phyloP scores from a whole-genome alignment of 2,888 invertebrate species.

The Megamerina dolium region DNA sequence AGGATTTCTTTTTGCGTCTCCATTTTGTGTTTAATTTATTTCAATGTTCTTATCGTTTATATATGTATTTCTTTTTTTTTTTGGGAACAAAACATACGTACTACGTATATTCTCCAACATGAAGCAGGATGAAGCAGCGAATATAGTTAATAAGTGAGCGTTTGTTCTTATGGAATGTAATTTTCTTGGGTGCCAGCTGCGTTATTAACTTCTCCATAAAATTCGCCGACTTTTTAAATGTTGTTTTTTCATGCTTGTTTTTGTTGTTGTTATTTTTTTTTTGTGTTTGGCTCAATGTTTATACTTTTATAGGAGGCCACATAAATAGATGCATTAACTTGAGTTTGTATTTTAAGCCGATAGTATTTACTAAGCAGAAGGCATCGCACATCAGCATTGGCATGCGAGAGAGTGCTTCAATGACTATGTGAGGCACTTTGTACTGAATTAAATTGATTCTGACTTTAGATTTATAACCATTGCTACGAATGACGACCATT shows the following conservation, averaged over 20 bases:
- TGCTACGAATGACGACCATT: slow-evolving; percentile 14
- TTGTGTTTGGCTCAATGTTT: not conserved
- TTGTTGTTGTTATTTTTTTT: not conserved
- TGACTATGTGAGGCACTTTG: not conserved
- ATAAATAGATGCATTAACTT: slow-evolving; percentile 39
- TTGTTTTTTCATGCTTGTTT: not conserved
- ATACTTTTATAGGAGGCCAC: no score
- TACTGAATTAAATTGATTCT: slow-evolving; percentile 37
- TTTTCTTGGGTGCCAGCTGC: not conserved
- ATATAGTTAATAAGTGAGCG: no score
- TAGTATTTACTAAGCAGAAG: no score
- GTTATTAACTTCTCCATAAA: slow-evolving; percentile 1
- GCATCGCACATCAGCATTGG: slow-evolving; percentile 1
- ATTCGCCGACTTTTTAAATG: not conserved
- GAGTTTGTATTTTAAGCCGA: slow-evolving; percentile 38
- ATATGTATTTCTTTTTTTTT: no score
- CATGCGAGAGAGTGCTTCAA: not conserved
- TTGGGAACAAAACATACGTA: no score
- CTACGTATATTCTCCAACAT: no score
- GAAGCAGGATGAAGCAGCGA: no score
- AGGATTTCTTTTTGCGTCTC: slow-evolving; percentile 35
- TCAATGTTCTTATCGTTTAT: slow-evolving; percentile 10
- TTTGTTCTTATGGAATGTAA: no score
- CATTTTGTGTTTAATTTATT: slow-evolving; percentile 11
- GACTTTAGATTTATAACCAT: slow-evolving; percentile 26